Evolutionary conservation across 2,888 invertebrate species (phyloP).

Genomic region (Andrena trimmerana): DNA sequence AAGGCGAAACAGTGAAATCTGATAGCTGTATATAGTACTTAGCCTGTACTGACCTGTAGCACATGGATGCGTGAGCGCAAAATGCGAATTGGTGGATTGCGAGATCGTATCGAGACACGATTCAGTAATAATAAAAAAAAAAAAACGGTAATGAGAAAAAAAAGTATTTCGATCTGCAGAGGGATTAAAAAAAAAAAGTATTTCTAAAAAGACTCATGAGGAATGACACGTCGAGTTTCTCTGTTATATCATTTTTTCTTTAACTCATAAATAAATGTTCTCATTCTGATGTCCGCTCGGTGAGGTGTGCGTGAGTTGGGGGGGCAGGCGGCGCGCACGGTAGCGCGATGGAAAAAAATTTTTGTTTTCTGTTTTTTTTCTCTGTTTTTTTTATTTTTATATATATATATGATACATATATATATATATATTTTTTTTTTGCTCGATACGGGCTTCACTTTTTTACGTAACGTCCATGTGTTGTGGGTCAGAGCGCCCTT

Average conservation of each 20-base stretch:
- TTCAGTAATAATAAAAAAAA: conserved; percentile 44
- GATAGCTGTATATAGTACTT: conserved; percentile 83
- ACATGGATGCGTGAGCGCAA: conserved; percentile 84
- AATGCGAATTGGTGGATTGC: conserved; percentile 82
- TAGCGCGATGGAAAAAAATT: conserved; percentile 30
- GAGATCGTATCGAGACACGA: conserved; percentile 75
- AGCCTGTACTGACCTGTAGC: conserved; percentile 85
- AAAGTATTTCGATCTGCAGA: conserved; percentile 48
- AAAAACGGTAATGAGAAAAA: conserved; percentile 29
- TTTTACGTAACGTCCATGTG: conserved; percentile 83
- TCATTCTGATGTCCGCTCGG: conserved; percentile 67
- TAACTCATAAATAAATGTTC: conserved; percentile 50
- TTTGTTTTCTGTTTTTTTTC: conserved; percentile 57
- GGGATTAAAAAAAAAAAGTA: conserved; percentile 56
- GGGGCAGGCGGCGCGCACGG: conserved; percentile 72
- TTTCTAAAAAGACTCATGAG: conserved; percentile 44
- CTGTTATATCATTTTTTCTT: conserved; percentile 61
- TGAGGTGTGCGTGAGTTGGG: conserved; percentile 82
- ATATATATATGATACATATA: conserved; percentile 28
- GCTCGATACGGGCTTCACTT: conserved; percentile 71
- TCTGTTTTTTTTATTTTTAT: conserved; percentile 22
- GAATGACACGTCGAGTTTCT: conserved; percentile 74
- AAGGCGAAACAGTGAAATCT: conserved; percentile 40
- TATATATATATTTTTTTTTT: conserved; percentile 56
- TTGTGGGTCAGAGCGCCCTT: conserved; percentile 85